Conservation (phyloP, 2,797 vertebrate species). For the Fistularia commersonii region DNA sequence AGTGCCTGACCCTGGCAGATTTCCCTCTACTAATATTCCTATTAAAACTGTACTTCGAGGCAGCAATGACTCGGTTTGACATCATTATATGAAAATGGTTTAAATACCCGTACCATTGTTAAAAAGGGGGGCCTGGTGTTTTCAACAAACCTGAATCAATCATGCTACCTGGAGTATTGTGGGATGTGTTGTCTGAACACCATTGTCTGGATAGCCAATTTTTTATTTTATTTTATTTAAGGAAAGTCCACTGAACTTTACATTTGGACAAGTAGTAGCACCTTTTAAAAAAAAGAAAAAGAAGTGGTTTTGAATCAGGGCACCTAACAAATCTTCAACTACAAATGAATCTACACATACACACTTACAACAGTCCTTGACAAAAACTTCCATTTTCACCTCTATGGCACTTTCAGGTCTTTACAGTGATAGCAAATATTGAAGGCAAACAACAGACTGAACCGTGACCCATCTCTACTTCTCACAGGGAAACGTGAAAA, state of each 20-base stretch:
- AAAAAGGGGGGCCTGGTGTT: constrained; percentile 12
- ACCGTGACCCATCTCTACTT: constrained; percentile 55
- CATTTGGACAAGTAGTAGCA: constrained; percentile 40
- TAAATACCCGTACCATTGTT: constrained; percentile 45
- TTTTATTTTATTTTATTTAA: no score
- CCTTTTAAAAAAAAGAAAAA: no score
- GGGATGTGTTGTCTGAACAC: constrained; percentile 15
- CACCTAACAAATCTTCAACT: constrained; percentile 40
- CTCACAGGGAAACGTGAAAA: constrained; percentile 48
- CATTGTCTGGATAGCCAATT: no score
- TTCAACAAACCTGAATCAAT: constrained; percentile 5
- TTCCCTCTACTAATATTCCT: constrained; percentile 21
- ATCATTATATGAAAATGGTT: constrained; percentile 21
- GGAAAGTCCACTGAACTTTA: no score
- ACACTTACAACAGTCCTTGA: constrained; percentile 36
- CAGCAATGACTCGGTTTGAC: constrained; percentile 27
- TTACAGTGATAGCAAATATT: constrained; percentile 63
- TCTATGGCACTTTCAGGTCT: constrained; percentile 74
- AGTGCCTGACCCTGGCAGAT: no score
- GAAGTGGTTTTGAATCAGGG: constrained; percentile 46
- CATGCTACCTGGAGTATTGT: constrained; percentile 23
- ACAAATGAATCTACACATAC: constrained; percentile 18
- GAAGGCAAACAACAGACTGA: constrained; percentile 63
- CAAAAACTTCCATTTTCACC: constrained; percentile 57
- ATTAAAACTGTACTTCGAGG: constrained; percentile 22